phyloP scores from a whole-genome alignment of 2,888 invertebrate genomes.

The Phalera bucephala region DNA sequence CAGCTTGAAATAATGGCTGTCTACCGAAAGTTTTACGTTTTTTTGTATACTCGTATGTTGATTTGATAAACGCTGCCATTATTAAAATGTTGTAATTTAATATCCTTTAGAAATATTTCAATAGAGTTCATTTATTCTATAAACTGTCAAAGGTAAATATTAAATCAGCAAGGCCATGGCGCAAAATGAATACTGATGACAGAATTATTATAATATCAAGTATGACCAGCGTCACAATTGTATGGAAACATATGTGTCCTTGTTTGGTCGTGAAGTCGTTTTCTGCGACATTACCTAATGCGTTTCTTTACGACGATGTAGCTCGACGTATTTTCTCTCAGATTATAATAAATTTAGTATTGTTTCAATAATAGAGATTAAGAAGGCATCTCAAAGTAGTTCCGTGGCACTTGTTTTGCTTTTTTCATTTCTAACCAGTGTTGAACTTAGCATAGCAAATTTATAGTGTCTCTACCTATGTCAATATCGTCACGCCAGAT shows the following conservation, averaged over 20 bases:
- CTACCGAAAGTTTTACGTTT: conserved; percentile 75
- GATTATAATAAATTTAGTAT: background rate
- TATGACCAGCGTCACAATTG: conserved; percentile 43
- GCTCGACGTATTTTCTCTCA: background rate
- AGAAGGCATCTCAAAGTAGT: background rate
- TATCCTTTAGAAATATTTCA: conserved; percentile 7
- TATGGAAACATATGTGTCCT: conserved; percentile 66
- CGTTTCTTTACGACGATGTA: background rate
- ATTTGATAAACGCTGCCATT: conserved; percentile 54
- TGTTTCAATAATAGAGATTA: background rate
- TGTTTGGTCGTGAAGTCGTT: conserved; percentile 40
- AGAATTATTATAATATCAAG: conserved; percentile 43
- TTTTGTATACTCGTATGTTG: conserved; percentile 73
- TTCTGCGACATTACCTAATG: conserved; percentile 16
- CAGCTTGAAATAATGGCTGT: conserved; percentile 70
- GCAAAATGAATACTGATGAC: conserved; percentile 42
- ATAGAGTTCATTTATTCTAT: conserved; percentile 16
- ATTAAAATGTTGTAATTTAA: conserved; percentile 7
- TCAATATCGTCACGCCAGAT: no score
- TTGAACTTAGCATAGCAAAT: no score
- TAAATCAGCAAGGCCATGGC: conserved; percentile 60
- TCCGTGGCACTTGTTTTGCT: no score
- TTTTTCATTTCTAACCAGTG: no score
- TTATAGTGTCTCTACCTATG: no score
- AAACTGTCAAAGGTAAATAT: conserved; percentile 40